phyloP scores from a whole-genome alignment of 2,888 invertebrate genomes.

The Diadegma fenestrale region DNA sequence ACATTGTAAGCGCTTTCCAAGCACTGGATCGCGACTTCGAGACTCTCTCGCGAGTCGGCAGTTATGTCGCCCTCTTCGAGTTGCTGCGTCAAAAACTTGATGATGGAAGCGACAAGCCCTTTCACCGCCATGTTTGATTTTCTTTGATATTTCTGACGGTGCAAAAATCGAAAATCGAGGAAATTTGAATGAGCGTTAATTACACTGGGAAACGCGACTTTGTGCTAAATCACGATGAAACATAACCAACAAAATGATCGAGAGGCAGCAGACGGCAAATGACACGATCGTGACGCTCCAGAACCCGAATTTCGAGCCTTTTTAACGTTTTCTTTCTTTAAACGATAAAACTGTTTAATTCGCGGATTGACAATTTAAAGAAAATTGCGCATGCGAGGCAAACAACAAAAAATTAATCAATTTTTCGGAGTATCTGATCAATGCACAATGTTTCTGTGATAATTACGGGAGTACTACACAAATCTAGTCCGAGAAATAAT shows the following conservation, averaged over 20 bases:
- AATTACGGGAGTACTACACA: background rate
- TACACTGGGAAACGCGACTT: constrained; percentile 6
- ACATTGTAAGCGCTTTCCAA: constrained; percentile 95
- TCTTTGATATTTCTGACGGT: background rate
- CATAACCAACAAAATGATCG: constrained; percentile 69
- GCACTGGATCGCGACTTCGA: constrained; percentile 98
- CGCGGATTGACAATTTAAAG: too few relatives aligned
- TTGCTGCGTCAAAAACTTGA: constrained; percentile 87
- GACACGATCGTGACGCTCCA: background rate
- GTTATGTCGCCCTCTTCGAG: constrained; percentile 85
- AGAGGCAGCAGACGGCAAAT: background rate
- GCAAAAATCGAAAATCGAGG: background rate
- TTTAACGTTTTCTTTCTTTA: background rate
- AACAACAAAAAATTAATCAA: constrained; percentile 33
- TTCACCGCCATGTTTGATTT: constrained; percentile 78
- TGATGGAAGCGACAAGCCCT: constrained; percentile 86
- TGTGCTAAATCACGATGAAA: constrained; percentile 72
- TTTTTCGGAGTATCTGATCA: constrained; percentile 41
- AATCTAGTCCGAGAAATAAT: background rate
- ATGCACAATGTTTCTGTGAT: constrained; percentile 46
- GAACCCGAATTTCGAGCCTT: background rate
- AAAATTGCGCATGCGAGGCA: background rate
- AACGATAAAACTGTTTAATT: background rate
- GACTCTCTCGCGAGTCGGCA: constrained; percentile 89
- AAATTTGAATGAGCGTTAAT: background rate